These are phyloP conservation scores for Tachuris rubrigastra DNA, from an alignment of 2,113 vertebrate species.

Conservation along the genomic window DNA sequence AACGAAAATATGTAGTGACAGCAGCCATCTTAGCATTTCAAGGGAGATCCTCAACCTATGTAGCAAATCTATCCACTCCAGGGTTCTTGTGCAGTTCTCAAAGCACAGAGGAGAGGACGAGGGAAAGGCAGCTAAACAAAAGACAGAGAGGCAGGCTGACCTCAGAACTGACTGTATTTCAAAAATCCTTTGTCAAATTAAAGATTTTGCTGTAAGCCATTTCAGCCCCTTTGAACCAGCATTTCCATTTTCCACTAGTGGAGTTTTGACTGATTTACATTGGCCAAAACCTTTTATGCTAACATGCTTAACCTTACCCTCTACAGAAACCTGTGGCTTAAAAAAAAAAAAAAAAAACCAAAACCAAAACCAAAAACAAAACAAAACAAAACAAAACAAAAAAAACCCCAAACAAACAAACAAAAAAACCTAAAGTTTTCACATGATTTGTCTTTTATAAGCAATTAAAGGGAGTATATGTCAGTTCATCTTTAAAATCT, in stretches of 20 bases:
- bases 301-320: neutral
- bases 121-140: neutral
- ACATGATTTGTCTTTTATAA: neutral
- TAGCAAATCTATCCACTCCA: neutral
- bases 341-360: too few species aligned
- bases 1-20: neutral
- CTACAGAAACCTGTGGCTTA: fast-evolving
- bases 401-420: too few species aligned
- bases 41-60: neutral
- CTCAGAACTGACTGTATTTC: neutral
- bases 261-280: neutral
- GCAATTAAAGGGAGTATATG: neutral
- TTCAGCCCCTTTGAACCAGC: neutral
- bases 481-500: neutral
- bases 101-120: neutral
- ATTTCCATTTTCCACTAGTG: neutral
- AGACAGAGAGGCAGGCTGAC: neutral
- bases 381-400: too few species aligned
- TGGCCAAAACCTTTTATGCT: neutral
- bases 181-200: neutral
- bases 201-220: neutral
- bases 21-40: neutral
- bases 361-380: too few species aligned
- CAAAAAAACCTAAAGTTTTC: neutral
- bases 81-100: neutral